Evolutionary conservation across 2,888 invertebrate genomes (phyloP).

Genomic region (Napeogenes inachia): DNA sequence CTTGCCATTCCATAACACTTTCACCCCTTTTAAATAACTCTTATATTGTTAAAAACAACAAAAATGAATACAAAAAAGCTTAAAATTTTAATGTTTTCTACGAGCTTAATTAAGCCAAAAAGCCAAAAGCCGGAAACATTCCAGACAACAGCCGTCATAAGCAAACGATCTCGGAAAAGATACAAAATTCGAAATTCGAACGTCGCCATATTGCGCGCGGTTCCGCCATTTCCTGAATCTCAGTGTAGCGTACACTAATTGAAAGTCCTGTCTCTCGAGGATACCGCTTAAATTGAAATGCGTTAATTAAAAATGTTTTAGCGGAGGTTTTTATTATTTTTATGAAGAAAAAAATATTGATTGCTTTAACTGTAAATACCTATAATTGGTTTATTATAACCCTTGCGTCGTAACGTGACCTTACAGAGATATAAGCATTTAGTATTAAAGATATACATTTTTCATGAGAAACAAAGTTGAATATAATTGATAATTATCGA

Average conservation of each 20-base stretch:
- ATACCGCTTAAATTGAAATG: constrained; percentile 1
- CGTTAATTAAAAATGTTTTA: constrained; percentile 3
- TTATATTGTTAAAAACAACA: too few relatives aligned
- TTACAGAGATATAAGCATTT: too few relatives aligned
- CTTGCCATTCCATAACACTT: too few relatives aligned
- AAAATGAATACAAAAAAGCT: too few relatives aligned
- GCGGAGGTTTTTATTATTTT: background rate
- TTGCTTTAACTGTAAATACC: background rate
- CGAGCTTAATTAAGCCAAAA: constrained; percentile 5
- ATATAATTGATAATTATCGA: too few relatives aligned
- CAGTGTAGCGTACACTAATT: constrained; percentile 3
- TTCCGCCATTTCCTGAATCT: constrained; percentile 10
- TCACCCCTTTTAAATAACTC: too few relatives aligned
- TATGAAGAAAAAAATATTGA: background rate
- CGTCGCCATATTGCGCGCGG: constrained; percentile 5
- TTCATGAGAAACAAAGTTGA: too few relatives aligned
- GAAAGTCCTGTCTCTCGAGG: constrained; percentile 4
- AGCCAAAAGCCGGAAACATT: constrained; percentile 9
- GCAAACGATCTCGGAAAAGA: constrained; percentile 7
- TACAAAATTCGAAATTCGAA: constrained; percentile 6
- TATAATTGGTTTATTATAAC: too few relatives aligned
- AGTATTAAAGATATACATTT: too few relatives aligned
- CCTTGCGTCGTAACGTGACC: too few relatives aligned
- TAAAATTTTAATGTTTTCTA: constrained; percentile 3
- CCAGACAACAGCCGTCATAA: constrained; percentile 7